Evolutionary conservation across 2,113 vertebrate genomes (phyloP), one percentile per base, ranked within the genome.

Genomic region (Dissostichus mawsoni): DNA sequence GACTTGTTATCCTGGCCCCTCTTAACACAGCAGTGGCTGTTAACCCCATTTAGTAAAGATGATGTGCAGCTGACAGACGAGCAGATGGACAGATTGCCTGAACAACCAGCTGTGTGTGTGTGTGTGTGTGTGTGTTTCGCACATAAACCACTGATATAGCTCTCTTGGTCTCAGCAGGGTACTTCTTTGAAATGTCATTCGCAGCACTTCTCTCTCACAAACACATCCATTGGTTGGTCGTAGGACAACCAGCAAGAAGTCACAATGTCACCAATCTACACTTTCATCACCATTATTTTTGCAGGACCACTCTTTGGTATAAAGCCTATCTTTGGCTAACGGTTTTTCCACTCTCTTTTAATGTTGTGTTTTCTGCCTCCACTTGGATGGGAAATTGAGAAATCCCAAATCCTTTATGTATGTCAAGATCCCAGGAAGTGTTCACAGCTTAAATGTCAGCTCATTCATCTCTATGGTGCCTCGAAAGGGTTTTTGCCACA

Each of bases 41-140:
- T 93, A 93, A 92, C 90, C 91, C 87, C 82, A 86, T 89, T 91
- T 90, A 86, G 76, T 76, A 78, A 80, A 61, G 78, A 89, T 82
- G 86, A 87, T 50, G 1, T 72, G 74, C 56, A 77, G 76, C 69
- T 86, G 84, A 82, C 88, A 91, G 81, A 82, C 61, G 45, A 81
- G 86, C 84, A 90, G 80, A 91, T 79, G 87, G 87, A 90, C 86
- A 90, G 81, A 83, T 82, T 89, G 87, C 69, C 59, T 78, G 63
- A 78, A 71, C 36, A 77, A 74, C 66, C 78, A 72, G 74, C 14
- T 64, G 23, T 67, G 41, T 69, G 72, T 69, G 76, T 65, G 59
- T 81, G 48, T 64, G 48, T 33, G 16, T 29, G 29, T 29, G 29
- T 29, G 29, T 29, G 3, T 29, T 3, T 3, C 3, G 29, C 29